Percentiles rank a stretch among this genome's conserved stretches.
These are phyloP conservation scores for Setophaga coronata DNA, from an alignment of 2,113 vertebrate species.

Conservation along the genomic window DNA sequence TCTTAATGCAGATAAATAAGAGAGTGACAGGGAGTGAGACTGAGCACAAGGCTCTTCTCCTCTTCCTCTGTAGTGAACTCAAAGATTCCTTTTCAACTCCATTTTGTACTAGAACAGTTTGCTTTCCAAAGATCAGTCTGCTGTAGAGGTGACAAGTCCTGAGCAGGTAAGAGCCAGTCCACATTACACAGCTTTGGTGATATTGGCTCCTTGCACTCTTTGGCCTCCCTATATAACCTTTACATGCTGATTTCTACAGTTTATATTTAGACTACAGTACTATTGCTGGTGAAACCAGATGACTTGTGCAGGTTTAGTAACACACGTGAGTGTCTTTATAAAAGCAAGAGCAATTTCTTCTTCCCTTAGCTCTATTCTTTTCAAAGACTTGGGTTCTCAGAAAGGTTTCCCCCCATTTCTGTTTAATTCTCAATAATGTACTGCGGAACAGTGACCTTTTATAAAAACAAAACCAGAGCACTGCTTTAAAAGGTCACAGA, in stretches of 20 bases:
- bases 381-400: neutral
- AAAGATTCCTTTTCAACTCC: neutral
- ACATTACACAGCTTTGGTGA: neutral
- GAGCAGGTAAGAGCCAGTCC: neutral
- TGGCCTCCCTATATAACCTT: neutral
- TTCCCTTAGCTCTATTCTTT: neutral
- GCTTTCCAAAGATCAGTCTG: neutral
- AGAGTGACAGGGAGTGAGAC: neutral
- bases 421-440: neutral
- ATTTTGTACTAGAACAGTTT: neutral
- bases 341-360: neutral
- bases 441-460: neutral
- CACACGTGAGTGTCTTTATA: neutral
- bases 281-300: neutral
- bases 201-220: neutral
- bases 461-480: constrained; percentile 1
- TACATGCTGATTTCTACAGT: neutral
- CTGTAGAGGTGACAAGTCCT: neutral
- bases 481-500: constrained; percentile 8
- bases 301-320: neutral
- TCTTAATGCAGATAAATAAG: neutral
- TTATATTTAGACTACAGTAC: neutral
- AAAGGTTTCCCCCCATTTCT: neutral
- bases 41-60: neutral
- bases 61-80: neutral